These are phyloP conservation scores for Callimorpha dominula DNA, from an alignment of 2,888 invertebrate species.

Conservation along the genomic window DNA sequence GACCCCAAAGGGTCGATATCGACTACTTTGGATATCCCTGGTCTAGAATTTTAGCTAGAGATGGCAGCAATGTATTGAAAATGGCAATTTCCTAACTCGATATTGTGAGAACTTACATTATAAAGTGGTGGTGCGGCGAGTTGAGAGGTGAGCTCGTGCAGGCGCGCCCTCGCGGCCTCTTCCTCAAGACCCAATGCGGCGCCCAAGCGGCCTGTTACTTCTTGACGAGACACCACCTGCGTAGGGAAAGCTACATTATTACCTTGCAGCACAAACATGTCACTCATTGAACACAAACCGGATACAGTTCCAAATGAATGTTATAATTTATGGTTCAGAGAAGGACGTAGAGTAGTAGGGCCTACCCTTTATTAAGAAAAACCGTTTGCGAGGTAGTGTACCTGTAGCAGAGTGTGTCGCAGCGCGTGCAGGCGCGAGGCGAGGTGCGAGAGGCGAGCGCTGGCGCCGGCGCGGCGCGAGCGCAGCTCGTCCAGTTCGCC, in stretches of 20 bases:
- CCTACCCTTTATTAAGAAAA: too few relatives aligned
- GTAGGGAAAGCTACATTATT: background rate
- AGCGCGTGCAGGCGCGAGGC: slow-evolving; percentile 93
- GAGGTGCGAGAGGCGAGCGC: slow-evolving; percentile 93
- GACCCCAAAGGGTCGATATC: too few relatives aligned
- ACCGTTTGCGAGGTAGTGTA: too few relatives aligned
- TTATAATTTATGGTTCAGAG: too few relatives aligned
- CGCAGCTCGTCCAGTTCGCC: slow-evolving; percentile 92
- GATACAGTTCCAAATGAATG: too few relatives aligned
- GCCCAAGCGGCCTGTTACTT: slow-evolving; percentile 95
- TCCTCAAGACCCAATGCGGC: slow-evolving; percentile 96
- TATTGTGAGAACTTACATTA: slow-evolving; percentile 87
- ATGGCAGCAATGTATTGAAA: too few relatives aligned
- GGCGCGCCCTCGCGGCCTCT: slow-evolving; percentile 94
- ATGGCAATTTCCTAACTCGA: too few relatives aligned
- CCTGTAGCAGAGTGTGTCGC: slow-evolving; percentile 86
- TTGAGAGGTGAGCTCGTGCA: slow-evolving; percentile 95
- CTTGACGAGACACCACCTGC: slow-evolving; percentile 95
- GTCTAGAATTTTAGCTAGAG: too few relatives aligned
- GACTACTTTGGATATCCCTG: too few relatives aligned
- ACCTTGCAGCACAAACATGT: too few relatives aligned
- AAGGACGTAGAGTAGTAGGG: too few relatives aligned
- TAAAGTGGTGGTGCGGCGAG: slow-evolving; percentile 97
- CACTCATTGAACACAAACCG: too few relatives aligned
- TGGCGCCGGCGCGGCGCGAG: slow-evolving; percentile 92